These are phyloP conservation scores for Pontoporia blainvillei DNA, from an alignment of 2,113 vertebrate species.

Conservation along the genomic window DNA sequence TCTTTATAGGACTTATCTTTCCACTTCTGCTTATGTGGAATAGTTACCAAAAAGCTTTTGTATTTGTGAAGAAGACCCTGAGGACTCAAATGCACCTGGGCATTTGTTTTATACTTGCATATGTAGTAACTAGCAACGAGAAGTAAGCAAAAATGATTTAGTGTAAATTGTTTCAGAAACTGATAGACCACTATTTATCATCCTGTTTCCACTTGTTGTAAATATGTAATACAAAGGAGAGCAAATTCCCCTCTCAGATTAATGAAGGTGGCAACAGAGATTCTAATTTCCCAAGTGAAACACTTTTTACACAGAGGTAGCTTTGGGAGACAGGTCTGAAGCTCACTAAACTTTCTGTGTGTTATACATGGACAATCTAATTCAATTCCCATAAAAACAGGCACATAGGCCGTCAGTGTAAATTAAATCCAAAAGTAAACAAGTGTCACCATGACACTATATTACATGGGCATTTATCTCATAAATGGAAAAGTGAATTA, in stretches of 20 bases:
- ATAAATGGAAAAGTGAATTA: constrained; percentile 62
- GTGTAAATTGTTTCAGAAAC: constrained; percentile 32
- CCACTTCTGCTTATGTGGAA: constrained; percentile 19
- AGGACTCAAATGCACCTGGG: not conserved
- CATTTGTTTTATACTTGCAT: constrained; percentile 10
- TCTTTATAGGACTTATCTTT: not conserved
- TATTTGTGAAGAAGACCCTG: constrained; percentile 17
- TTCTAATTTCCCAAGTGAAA: constrained; percentile 74
- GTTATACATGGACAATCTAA: constrained; percentile 67
- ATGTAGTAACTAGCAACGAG: not conserved
- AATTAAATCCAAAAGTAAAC: constrained; percentile 72
- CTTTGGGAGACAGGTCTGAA: constrained; percentile 60
- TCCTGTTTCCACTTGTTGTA: constrained; percentile 9
- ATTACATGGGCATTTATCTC: constrained; percentile 67
- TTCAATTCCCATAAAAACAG: constrained; percentile 71
- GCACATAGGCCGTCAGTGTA: constrained; percentile 59
- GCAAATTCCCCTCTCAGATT: constrained; percentile 56
- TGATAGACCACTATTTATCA: constrained; percentile 3
- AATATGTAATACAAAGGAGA: constrained; percentile 24
- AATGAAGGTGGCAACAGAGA: constrained; percentile 47
- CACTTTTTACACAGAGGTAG: constrained; percentile 54
- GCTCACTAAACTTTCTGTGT: constrained; percentile 68
- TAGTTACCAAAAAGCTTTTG: constrained; percentile 39
- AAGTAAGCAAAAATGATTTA: constrained; percentile 29
- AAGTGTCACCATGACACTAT: constrained; percentile 47